phyloP scores from a whole-genome alignment of 1,140 invertebrate species.

The Heliconius melpomene region DNA sequence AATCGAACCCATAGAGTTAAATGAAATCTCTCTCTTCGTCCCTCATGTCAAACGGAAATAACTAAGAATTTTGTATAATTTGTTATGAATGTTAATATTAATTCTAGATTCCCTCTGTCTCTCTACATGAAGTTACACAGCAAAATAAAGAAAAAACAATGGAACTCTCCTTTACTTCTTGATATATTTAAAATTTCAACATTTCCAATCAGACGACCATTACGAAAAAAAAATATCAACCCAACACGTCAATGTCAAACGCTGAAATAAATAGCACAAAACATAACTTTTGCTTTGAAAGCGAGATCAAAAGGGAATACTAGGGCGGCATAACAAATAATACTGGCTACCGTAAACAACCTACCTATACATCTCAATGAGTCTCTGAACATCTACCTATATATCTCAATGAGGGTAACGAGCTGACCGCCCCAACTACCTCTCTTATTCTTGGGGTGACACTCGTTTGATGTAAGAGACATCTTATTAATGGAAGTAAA shows the following conservation, averaged over 20 bases:
- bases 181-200: background rate
- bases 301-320: slow-evolving; percentile 20
- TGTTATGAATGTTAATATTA: too few species aligned
- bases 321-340: slow-evolving; percentile 25
- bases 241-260: background rate
- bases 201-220: background rate
- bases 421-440: slow-evolving; percentile 21
- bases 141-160: background rate
- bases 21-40: too few species aligned
- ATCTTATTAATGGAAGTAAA: background rate
- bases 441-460: slow-evolving; percentile 10
- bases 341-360: background rate
- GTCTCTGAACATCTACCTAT: slow-evolving; percentile 19
- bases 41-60: too few species aligned
- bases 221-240: background rate
- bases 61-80: too few species aligned
- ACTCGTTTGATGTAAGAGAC: background rate
- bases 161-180: background rate
- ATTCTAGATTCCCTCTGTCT: too few species aligned
- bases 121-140: too few species aligned
- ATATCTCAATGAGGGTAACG: slow-evolving; percentile 26
- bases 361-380: too few species aligned
- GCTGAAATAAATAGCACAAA: slow-evolving; percentile 11
- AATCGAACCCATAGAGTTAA: too few species aligned
- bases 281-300: background rate